phyloP scores from a whole-genome alignment of 2,113 vertebrate species.

The Romanogobio albipinnatus region DNA sequence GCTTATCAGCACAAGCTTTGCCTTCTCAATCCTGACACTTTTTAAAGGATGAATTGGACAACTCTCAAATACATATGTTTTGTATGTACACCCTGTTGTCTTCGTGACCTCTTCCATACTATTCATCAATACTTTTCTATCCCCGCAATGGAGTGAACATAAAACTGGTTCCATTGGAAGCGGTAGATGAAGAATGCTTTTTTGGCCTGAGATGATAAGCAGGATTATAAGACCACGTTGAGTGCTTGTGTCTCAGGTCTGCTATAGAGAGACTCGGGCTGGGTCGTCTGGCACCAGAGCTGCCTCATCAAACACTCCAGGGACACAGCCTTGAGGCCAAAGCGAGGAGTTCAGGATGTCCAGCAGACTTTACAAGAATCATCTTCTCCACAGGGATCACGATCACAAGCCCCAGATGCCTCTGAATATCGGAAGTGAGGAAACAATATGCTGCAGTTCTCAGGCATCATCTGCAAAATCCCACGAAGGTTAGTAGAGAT shows the following conservation, averaged over 20 bases:
- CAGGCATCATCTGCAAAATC: constrained; percentile 17
- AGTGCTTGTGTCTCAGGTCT: constrained; percentile 34
- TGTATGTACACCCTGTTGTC: neutral
- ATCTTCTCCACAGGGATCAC: constrained; percentile 40
- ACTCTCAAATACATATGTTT: constrained; percentile 22
- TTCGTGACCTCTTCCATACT: constrained; percentile 26
- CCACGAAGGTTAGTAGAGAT: neutral
- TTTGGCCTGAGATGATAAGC: constrained; percentile 40
- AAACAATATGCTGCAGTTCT: constrained; percentile 30
- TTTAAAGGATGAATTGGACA: constrained; percentile 24
- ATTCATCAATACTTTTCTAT: constrained; percentile 13
- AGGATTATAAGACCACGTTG: constrained; percentile 34
- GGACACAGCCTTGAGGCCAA: constrained; percentile 56
- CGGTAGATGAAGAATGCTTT: constrained; percentile 5
- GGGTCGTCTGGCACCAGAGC: constrained; percentile 57
- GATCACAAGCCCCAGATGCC: constrained; percentile 30
- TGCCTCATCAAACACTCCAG: constrained; percentile 61
- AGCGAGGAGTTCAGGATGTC: constrained; percentile 53
- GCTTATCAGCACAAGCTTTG: constrained; percentile 8
- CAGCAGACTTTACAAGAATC: constrained; percentile 53
- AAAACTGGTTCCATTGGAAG: neutral
- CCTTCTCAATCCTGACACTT: constrained; percentile 11
- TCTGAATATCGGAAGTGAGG: constrained; percentile 23
- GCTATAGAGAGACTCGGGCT: constrained; percentile 43
- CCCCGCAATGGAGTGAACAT: neutral